Conservation (phyloP, 2,797 vertebrate species). For the Manis javanica region DNA sequence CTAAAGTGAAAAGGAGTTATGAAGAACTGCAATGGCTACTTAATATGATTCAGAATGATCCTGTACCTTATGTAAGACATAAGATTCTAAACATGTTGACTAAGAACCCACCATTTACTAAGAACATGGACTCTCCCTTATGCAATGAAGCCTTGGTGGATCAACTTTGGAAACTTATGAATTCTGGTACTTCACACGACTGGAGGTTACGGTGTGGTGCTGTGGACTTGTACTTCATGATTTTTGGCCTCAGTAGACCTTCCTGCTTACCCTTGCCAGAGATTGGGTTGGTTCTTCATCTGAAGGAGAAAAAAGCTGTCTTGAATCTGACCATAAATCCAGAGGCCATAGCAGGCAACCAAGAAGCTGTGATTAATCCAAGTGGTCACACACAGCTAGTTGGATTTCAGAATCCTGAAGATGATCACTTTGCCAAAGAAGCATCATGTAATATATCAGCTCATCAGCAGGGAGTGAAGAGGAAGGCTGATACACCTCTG, state of each 20-base stretch:
- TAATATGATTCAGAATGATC: conserved; percentile 95
- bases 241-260: conserved; percentile 97
- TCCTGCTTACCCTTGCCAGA: conserved; percentile 98
- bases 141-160: conserved; percentile 98
- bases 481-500: conserved; percentile 94
- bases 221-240: conserved; percentile 96
- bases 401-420: conserved; percentile 92
- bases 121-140: conserved; percentile 94
- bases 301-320: conserved; percentile 99
- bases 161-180: conserved; percentile 99
- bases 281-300: conserved; percentile 97
- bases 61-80: conserved; percentile 96
- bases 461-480: conserved; percentile 93
- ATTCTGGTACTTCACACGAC: conserved; percentile 98
- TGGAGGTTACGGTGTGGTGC: conserved; percentile 98
- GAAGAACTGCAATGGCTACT: conserved; percentile 97
- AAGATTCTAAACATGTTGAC: conserved; percentile 96
- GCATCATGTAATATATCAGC: conserved; percentile 86
- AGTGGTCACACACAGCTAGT: conserved; percentile 85
- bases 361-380: conserved; percentile 85
- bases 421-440: conserved; percentile 91
- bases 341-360: conserved; percentile 86
- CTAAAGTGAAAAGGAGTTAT: conserved; percentile 96
- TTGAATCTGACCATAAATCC: conserved; percentile 98
- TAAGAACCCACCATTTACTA: conserved; percentile 97